Evolutionary conservation across 2,888 invertebrate species (phyloP).

Genomic region (Coenonympha arcania): DNA sequence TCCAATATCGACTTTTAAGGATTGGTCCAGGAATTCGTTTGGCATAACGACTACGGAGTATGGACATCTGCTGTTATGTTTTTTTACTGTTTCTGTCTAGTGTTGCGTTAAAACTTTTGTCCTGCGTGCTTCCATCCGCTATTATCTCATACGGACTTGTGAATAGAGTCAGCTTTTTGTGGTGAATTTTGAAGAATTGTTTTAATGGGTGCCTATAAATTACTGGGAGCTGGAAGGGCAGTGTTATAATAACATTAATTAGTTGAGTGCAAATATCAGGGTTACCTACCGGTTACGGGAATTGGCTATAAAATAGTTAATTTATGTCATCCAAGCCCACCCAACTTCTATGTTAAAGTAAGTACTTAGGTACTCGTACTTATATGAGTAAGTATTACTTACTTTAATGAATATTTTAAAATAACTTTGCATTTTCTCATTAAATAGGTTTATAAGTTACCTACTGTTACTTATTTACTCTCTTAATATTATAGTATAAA

Average conservation of each 20-base stretch:
- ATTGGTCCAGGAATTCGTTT: conserved; percentile 59
- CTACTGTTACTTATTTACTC: no score
- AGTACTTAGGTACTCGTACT: background rate
- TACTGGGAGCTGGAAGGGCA: conserved; percentile 39
- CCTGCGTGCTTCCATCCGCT: conserved; percentile 58
- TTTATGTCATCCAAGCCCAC: conserved; percentile 4
- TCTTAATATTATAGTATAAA: no score
- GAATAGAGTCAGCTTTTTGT: conserved; percentile 63
- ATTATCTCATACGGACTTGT: conserved; percentile 63
- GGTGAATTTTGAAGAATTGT: conserved; percentile 67
- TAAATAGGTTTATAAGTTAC: no score
- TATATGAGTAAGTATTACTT: no score
- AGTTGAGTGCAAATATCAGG: conserved; percentile 26
- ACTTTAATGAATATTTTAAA: no score
- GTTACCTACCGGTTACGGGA: no score
- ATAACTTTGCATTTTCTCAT: no score
- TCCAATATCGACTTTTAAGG: conserved; percentile 66
- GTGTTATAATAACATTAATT: conserved; percentile 49
- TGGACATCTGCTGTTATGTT: conserved; percentile 65
- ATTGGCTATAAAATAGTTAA: conserved; percentile 11
- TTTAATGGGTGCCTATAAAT: conserved; percentile 68
- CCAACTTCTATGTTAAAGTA: conserved; percentile 1
- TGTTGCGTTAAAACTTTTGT: conserved; percentile 67
- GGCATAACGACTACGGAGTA: conserved; percentile 36
- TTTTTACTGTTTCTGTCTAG: conserved; percentile 49